These are phyloP conservation scores for Antennarius maculatus DNA, from an alignment of 2,797 vertebrate genomes.

Conservation along the genomic window DNA sequence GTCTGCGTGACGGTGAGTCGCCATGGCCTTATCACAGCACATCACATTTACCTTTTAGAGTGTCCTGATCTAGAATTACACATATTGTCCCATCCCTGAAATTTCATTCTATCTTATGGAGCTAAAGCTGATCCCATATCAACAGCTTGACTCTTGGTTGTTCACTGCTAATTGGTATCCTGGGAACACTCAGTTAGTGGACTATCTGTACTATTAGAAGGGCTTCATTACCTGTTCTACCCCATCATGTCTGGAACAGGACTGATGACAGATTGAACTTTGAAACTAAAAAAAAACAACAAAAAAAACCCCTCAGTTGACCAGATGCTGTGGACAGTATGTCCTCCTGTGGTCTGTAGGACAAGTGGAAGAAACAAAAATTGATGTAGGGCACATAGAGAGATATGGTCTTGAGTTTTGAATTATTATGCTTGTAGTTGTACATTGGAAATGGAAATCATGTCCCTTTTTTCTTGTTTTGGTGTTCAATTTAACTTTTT, in stretches of 20 bases:
- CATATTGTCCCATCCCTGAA: slow-evolving; percentile 6
- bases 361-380: slow-evolving; percentile 27
- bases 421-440: background rate
- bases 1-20: background rate
- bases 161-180: slow-evolving; percentile 60
- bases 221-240: slow-evolving; percentile 65
- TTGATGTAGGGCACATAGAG: slow-evolving; percentile 14
- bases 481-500: background rate
- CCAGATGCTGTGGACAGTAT: slow-evolving; percentile 51
- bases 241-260: slow-evolving; percentile 40
- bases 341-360: slow-evolving; percentile 32
- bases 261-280: slow-evolving; percentile 66
- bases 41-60: slow-evolving; percentile 5
- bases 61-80: slow-evolving; percentile 16
- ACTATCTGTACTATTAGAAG: slow-evolving; percentile 63
- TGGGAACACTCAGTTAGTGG: slow-evolving; percentile 64
- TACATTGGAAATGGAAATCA: background rate
- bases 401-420: slow-evolving; percentile 3
- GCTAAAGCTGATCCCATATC: slow-evolving; percentile 26
- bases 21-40: background rate
- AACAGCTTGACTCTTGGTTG: slow-evolving; percentile 40
- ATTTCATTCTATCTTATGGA: slow-evolving; percentile 25
- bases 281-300: slow-evolving; percentile 27
- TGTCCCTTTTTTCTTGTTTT: slow-evolving; percentile 1
- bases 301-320: slow-evolving; percentile 20